Evolutionary conservation across 2,113 vertebrate species (phyloP), one percentile per base, ranked within the genome.

Genomic region (Dromiciops gliroides): DNA sequence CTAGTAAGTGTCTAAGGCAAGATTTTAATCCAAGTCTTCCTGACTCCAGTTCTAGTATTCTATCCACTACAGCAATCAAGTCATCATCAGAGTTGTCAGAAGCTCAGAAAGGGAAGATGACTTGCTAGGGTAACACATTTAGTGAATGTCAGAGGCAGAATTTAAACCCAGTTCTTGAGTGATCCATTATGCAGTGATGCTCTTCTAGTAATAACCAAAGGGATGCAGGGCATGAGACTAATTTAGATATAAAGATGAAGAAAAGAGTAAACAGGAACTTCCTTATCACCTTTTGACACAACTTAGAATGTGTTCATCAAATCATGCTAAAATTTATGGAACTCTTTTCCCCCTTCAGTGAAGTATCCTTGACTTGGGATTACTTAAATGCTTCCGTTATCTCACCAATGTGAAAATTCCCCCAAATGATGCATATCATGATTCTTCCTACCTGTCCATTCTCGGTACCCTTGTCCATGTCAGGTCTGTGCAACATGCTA

Each of bases 271-370:
- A 94, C 50, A 11, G 22, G 91, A 28, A 24, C 10, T 48, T 89
- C 49, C 48, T 51, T 37, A 56, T 49, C 50, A 50, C 31, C 12
- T 93, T 95, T 60, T 92, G 47, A 90, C 0, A 91, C n/a, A 94
- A 47, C 53, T 47, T 23, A 2, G 49, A 26, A 19, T 26, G 47
- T 60, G 24, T 52, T 95, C 92, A 92, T 90, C 91, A 95, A 51
- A 90, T 95, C 94, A 89, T 67, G 50, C n/a, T 91, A 75, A 96
- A 94, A 11, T 1, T 56, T 94, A 93, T 53, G 91, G 89, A 89
- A 60, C 28, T 48, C 92, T 22, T 16, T 28, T 90, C 11, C 22
- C n/a, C 25, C 50, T 95, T 93, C 28, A 88, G 22, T 50, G 44
- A 19, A 56, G 53, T 31, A 4, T 14, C 3, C 56, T 56, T 37